Base-by-base conservation (phyloP, 2,797 vertebrate genomes). In the Sebastolobus altivelis region DNA sequence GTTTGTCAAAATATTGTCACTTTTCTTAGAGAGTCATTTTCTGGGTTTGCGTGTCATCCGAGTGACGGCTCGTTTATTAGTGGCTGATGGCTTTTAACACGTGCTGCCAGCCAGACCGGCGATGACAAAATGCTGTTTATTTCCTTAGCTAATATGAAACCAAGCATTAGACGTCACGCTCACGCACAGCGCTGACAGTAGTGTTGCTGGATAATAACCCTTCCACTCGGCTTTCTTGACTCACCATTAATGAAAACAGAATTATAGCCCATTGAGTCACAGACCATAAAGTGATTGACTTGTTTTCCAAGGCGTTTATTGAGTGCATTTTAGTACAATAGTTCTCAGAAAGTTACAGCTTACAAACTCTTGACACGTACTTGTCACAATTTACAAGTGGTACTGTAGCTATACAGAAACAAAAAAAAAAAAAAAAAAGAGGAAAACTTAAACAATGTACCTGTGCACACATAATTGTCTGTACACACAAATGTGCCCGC, bases 281-380 rank as follows among this genome's bases (percentile, higher is more conserved):
- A 67, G 55, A 85, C 70, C 75, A 33, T 43, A 14, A 62, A 59
- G 68, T 87, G 81, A 88, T 82, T 85, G 77, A 93, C 89, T 93
- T 91, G 90, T 95, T 95, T 95, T 95, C 85, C 93, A 94, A 94
- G 92, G 92, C 91, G 82, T 96, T 96, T 96, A 96, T 96, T 96
- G 95, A 95, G 95, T 96, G 95, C 94, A 94, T 95, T 96, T 96
- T 96, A 95, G 94, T 96, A 96, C 96, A 96, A 96, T 95, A 94
- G 88, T 96, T 95, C 89, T 96, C 95, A 93, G 95, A 96, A 96
- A 96, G 95, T 95, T 96, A 96, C 96, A 96, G 89, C 81, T 95
- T 96, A 96, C 95, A 96, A 96, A 96, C 94, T 95, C 94, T 94
- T 93, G 94, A 96, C 96, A 95, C 94, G 65, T 95, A 96, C 93